Base-by-base conservation (phyloP, 1,140 invertebrate species). In the Steinernema feltiae region DNA sequence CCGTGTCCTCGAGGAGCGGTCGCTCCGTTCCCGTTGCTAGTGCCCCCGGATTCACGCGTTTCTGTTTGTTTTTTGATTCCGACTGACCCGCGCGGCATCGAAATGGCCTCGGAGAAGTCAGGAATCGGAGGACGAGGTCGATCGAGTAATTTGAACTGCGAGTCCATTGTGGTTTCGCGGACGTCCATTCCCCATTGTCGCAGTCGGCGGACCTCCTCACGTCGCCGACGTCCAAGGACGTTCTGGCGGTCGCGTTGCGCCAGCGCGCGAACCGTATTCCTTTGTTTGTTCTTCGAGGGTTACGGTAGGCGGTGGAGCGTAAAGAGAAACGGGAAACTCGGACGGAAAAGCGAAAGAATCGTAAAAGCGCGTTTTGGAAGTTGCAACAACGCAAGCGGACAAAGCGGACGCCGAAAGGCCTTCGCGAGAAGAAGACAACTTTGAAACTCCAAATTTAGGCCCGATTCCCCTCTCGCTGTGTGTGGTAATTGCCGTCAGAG, bases 91-190 rank as follows among this genome's bases (percentile, higher is more conserved):
- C n/a, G n/a, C n/a, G n/a, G n/a, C n/a, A n/a, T n/a, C n/a, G n/a
- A n/a, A n/a, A 46, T 46, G 53, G 53, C 53, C 53, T 63, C 53
- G 53, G 53, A 41, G 53, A 63, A 63, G 12, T 63, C 53, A 63
- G 53, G 53, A 63, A 63, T 27, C 53, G 53, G 53, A 46, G 53
- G 53, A 63, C 53, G 53, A 63, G 53, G 53, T 63, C 53, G 53
- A n/a, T 21, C 53, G 53, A 63, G 53, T 63, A 63, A 63, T 63
- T 63, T 63, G 53, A 63, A 63, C 53, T 27, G 53, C 53, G 12
- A 63, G 53, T 63, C 53, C 53, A 63, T 63, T 63, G 53, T 63
- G 53, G 53, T 63, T 63, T 63, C 53, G 53, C 53, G 35, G 35
- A 41, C 35, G 35, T 41, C 35, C 35, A 41, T 41, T 63, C 53